Conservation (phyloP, 2,113 vertebrate genomes). For the Archilochus colubris region DNA sequence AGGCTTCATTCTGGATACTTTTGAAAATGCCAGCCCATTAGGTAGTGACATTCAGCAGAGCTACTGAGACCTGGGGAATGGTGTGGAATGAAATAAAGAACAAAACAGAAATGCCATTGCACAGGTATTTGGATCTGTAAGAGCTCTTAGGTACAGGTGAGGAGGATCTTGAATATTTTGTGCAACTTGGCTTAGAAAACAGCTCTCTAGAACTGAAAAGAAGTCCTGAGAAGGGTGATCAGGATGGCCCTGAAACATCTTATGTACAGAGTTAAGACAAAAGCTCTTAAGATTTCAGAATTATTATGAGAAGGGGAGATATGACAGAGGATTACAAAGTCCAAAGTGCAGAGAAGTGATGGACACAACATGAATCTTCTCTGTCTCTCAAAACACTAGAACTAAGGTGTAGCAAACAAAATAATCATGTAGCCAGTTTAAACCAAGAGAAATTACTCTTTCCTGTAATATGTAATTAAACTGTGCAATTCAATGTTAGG, state of each 20-base stretch:
- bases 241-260: neutral
- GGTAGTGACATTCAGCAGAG: neutral
- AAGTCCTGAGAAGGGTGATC: neutral
- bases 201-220: neutral
- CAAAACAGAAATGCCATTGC: neutral
- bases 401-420: neutral
- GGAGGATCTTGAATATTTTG: neutral
- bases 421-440: neutral
- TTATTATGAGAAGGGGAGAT: neutral
- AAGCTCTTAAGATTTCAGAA: neutral
- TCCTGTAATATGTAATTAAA: neutral
- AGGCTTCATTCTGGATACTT: neutral
- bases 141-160: neutral
- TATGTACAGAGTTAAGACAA: neutral
- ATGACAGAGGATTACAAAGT: neutral
- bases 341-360: neutral
- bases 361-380: neutral
- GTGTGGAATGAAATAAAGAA: neutral
- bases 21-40: slow-evolving; percentile 15
- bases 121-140: neutral
- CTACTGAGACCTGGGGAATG: neutral
- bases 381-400: neutral
- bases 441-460: neutral
- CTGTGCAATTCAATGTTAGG: neutral
- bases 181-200: neutral